Base-by-base conservation (phyloP, 2,888 invertebrate genomes). In the Megamerina dolium region DNA sequence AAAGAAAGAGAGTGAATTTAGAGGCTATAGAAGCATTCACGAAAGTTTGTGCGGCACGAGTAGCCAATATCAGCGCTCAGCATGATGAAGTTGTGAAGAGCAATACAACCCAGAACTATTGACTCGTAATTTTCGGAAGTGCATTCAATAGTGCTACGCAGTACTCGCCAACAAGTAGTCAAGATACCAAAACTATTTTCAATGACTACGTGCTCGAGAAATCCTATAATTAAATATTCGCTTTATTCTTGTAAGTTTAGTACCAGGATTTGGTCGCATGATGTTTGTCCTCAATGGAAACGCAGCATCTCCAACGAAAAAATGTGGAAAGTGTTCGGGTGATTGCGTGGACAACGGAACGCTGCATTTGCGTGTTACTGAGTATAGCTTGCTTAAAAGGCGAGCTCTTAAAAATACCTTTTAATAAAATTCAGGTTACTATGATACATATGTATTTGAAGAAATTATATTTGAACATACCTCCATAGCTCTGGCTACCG, bases 101-200 rank as follows among this genome's bases (percentile, higher is more conserved):
- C 6, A 8, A 23, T 8, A 23, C 23, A 23, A 8, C 8, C 23
- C 23, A 23, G 10, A 23, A 23, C 10, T 23, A 23, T 23, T 23
- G 6, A 8, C 10, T 23, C 10, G 10, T 6, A 6, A 23, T 23
- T 23, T 23, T 23, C 23, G 8, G 23, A 10, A 23, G 8, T 23
- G 10, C 6, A 23, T 23, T 23, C 23, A 6, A 21, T 3, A 26
- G 32, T 10, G 8, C 52, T 59, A 43, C 48, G 41, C 45, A 41
- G 47, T 50, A 50, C 41, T 40, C 36, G 30, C 39, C 17, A 45
- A 6, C 23, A 10, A 6, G 23, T 23, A 6, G 10, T 23, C 10
- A 23, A 23, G 10, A 23, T 23, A 23, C 23, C 23, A 10, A 23
- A 23, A 8, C 8, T 10, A 23, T 23, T 23, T 23, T 23, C 23